Evolutionary conservation across 1,140 invertebrate genomes (phyloP).

Genomic region (Drosophila subobscura): DNA sequence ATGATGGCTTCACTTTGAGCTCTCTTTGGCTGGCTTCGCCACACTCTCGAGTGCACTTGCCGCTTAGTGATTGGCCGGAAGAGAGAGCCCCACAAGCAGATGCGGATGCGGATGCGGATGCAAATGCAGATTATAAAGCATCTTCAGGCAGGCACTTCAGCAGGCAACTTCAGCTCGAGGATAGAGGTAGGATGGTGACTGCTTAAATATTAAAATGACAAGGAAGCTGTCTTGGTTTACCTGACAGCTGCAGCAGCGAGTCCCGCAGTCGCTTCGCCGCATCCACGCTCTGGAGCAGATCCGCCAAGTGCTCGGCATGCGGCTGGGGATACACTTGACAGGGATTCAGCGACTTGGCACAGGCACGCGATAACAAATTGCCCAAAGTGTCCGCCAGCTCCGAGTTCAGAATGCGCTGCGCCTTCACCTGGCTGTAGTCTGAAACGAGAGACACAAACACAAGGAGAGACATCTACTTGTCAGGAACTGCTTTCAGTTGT

Average conservation of each 20-base stretch:
- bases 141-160: conserved; percentile 17
- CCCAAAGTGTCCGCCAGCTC: conserved; percentile 97
- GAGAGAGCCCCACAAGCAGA: conserved; percentile 21
- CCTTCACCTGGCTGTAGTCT: conserved; percentile 94
- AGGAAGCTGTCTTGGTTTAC: conserved; percentile 78
- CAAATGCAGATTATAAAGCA: conserved; percentile 49
- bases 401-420: conserved; percentile 91
- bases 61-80: conserved; percentile 61
- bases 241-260: conserved; percentile 85
- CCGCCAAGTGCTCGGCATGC: conserved; percentile 83
- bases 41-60: conserved; percentile 62
- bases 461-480: conserved; percentile 1
- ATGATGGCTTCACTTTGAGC: conserved; percentile 48
- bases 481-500: conserved; percentile 7
- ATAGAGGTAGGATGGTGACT: conserved; percentile 6
- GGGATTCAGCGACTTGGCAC: conserved; percentile 91
- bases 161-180: conserved; percentile 6
- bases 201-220: conserved; percentile 77
- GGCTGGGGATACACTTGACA: conserved; percentile 88
- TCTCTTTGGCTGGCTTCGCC: conserved; percentile 54
- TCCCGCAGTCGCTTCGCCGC: conserved; percentile 85
- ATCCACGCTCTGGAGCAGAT: conserved; percentile 83
- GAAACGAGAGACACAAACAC: conserved; percentile 36
- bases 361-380: conserved; percentile 94
- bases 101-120: conserved; percentile 33